Evolutionary conservation across 2,113 vertebrate species (phyloP).

Genomic region (Dicentrarchus labrax): DNA sequence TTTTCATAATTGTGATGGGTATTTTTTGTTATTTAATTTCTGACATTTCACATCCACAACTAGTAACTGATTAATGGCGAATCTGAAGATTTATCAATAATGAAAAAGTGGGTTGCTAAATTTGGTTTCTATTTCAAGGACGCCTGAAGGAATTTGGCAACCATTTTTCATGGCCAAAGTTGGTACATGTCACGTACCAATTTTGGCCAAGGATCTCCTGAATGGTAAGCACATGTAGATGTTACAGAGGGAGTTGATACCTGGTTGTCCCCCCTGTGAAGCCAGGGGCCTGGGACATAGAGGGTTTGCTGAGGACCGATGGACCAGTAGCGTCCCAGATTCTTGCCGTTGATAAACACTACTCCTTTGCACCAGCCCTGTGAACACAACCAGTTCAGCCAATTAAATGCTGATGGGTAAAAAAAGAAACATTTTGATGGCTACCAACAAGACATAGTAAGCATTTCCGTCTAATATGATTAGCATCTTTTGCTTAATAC

Average conservation of each 20-base stretch:
- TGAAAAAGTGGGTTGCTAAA: neutral
- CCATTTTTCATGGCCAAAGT: neutral
- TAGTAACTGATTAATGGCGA: neutral
- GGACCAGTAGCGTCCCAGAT: constrained; percentile 93
- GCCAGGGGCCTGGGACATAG: constrained; percentile 91
- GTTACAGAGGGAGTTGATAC: constrained; percentile 66
- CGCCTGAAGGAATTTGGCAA: neutral
- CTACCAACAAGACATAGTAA: neutral
- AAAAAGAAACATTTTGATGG: neutral
- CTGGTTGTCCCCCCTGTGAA: constrained; percentile 89
- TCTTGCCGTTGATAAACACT: constrained; percentile 90
- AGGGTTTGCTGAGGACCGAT: constrained; percentile 92
- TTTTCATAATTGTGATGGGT: no score
- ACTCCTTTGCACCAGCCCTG: constrained; percentile 95
- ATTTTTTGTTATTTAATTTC: neutral
- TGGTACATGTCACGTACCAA: neutral
- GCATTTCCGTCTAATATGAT: neutral
- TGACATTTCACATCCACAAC: no score
- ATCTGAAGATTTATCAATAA: neutral
- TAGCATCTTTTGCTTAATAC: neutral
- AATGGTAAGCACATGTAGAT: neutral
- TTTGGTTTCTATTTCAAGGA: neutral
- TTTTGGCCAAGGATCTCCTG: neutral
- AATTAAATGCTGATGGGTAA: neutral
- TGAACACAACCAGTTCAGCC: constrained; percentile 26